Evolutionary conservation across 1,140 invertebrate genomes (phyloP).

Genomic region (Delia radicum): DNA sequence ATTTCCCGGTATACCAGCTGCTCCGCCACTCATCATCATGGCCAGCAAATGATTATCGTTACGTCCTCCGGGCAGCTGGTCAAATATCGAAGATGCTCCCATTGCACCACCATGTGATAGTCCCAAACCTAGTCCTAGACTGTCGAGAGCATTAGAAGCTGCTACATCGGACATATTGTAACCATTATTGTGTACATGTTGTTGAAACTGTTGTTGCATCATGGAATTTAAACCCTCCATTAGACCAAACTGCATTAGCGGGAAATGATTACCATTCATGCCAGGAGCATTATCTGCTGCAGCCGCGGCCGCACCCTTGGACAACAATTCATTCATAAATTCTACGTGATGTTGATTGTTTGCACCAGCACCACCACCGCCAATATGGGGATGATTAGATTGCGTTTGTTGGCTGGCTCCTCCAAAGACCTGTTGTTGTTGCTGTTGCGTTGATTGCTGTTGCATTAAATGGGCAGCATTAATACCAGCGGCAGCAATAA

Average conservation of each 20-base stretch:
- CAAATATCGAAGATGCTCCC: slow-evolving; percentile 30
- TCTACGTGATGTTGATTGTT: slow-evolving; percentile 50
- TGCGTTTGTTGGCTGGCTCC: slow-evolving; percentile 14
- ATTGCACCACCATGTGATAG: slow-evolving; percentile 31
- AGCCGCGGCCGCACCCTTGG: slow-evolving; percentile 35
- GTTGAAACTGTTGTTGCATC: slow-evolving; percentile 32
- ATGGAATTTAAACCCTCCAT: slow-evolving; percentile 31
- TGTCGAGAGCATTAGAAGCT: slow-evolving; percentile 23
- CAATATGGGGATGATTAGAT: slow-evolving; percentile 37
- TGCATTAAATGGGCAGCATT: slow-evolving; percentile 41
- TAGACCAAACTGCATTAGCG: slow-evolving; percentile 45
- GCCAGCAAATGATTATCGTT: slow-evolving; percentile 35
- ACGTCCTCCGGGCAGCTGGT: slow-evolving; percentile 25
- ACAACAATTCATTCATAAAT: slow-evolving; percentile 45
- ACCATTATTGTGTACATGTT: slow-evolving; percentile 47
- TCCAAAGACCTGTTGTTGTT: slow-evolving; percentile 23
- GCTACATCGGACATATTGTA: slow-evolving; percentile 44
- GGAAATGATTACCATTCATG: slow-evolving; percentile 51
- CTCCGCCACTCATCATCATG: slow-evolving; percentile 31
- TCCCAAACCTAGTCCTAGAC: slow-evolving; percentile 24
- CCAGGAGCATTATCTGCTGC: slow-evolving; percentile 39
- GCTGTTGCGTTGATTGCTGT: slow-evolving; percentile 30
- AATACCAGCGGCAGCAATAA: slow-evolving; percentile 35
- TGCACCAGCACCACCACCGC: too few relatives aligned
- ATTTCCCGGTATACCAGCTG: slow-evolving; percentile 27